These are phyloP conservation scores for Acromyrmex echinatior DNA, from an alignment of 1,140 invertebrate genomes.

Conservation along the genomic window DNA sequence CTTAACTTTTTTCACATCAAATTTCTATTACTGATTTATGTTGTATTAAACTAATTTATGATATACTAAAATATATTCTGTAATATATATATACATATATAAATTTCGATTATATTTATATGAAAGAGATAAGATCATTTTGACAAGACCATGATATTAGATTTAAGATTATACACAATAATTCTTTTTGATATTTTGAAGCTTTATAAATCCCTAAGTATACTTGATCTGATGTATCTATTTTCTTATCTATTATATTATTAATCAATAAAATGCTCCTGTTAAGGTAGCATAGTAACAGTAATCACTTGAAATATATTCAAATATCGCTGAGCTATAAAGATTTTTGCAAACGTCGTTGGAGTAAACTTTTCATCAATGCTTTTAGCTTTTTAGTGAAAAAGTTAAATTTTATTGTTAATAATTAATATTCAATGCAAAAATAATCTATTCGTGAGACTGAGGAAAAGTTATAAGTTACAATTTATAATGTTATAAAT, in stretches of 20 bases:
- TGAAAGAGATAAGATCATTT: neutral
- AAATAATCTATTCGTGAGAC: neutral
- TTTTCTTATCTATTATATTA: neutral
- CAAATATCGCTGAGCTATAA: conserved; percentile 27
- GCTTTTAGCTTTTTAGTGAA: neutral
- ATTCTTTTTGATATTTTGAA: neutral
- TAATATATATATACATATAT: neutral
- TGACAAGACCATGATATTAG: neutral
- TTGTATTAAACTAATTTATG: no score
- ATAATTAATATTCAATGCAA: neutral
- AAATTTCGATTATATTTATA: neutral
- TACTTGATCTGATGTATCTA: neutral
- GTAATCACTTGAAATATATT: conserved; percentile 29
- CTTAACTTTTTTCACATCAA: no score
- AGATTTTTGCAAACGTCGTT: conserved; percentile 32
- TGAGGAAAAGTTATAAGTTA: neutral
- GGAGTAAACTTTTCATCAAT: neutral
- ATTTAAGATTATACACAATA: neutral
- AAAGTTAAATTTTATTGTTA: conserved; percentile 22
- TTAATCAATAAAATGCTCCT: conserved; percentile 19
- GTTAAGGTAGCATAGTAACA: conserved; percentile 21
- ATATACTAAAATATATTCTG: neutral
- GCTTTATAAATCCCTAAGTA: neutral
- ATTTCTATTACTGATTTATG: no score
- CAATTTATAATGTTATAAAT: neutral